Evolutionary conservation across 2,888 invertebrate genomes (phyloP).

Genomic region (Eremobia ochroleuca): DNA sequence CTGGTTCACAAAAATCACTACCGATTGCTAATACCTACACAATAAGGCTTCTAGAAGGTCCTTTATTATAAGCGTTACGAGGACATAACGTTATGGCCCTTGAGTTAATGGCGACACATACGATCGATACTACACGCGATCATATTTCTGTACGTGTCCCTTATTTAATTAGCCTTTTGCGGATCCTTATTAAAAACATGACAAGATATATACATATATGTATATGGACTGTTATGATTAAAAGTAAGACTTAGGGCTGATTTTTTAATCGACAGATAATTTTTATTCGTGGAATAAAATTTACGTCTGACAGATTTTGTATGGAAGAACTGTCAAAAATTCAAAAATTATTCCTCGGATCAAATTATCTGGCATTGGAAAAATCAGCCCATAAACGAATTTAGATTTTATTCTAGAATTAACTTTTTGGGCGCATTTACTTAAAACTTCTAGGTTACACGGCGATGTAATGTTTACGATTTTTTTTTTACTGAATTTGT

Average conservation of each 20-base stretch:
- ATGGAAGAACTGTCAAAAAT: no score
- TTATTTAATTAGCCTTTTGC: slow-evolving; percentile 37
- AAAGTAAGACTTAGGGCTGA: neutral
- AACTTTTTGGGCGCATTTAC: no score
- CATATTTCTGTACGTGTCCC: slow-evolving; percentile 15
- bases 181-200: slow-evolving; percentile 18
- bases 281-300: no score
- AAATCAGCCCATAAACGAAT: no score
- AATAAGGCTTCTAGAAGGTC: slow-evolving; percentile 21
- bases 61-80: slow-evolving; percentile 54
- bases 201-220: neutral
- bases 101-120: slow-evolving; percentile 55
- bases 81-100: slow-evolving; percentile 51
- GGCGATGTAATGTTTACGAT: neutral
- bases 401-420: neutral
- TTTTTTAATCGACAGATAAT: no score
- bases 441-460: no score
- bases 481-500: neutral
- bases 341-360: no score
- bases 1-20: slow-evolving; percentile 5
- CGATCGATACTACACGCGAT: slow-evolving; percentile 29
- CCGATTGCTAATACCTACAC: slow-evolving; percentile 19
- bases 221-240: neutral
- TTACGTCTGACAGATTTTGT: no score
- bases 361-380: no score